Conservation (phyloP, 2,888 invertebrate species). For the Spialia ferax region DNA sequence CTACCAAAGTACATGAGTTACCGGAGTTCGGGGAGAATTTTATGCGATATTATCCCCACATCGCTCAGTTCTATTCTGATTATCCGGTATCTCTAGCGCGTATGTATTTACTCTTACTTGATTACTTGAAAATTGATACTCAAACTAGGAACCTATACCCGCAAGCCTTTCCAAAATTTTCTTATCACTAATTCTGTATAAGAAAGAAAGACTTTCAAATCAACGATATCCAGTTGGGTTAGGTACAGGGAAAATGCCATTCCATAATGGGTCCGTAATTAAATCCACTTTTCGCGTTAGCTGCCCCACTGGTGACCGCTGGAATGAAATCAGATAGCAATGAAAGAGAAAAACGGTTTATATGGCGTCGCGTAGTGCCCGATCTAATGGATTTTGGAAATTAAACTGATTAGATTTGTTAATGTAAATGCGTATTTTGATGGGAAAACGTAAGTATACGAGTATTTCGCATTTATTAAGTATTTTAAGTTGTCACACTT, state of each 20-base stretch:
- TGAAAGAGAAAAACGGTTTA: slow-evolving; percentile 34
- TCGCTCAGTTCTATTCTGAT: too few species aligned
- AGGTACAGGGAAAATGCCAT: slow-evolving; percentile 11
- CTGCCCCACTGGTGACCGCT: slow-evolving; percentile 10
- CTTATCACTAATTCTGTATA: background rate
- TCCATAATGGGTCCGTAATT: slow-evolving; percentile 24
- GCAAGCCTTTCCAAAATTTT: too few species aligned
- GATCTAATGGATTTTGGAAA: slow-evolving; percentile 25
- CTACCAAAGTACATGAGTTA: too few species aligned
- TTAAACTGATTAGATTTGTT: slow-evolving; percentile 5
- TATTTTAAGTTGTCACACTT: background rate
- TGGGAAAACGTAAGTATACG: too few species aligned
- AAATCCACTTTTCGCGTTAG: slow-evolving; percentile 22
- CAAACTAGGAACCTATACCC: too few species aligned
- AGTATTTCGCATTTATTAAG: background rate
- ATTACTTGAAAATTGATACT: too few species aligned
- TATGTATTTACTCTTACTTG: too few species aligned
- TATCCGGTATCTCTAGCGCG: too few species aligned
- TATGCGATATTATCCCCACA: too few species aligned
- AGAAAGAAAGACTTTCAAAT: background rate
- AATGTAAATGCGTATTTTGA: background rate
- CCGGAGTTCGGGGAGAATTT: too few species aligned
- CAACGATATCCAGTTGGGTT: background rate
- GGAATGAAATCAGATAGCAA: slow-evolving; percentile 38
- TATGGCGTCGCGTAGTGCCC: slow-evolving; percentile 18